Base-by-base conservation (phyloP, 2,797 vertebrate species). In the Phrynocephalus guinanensis region DNA sequence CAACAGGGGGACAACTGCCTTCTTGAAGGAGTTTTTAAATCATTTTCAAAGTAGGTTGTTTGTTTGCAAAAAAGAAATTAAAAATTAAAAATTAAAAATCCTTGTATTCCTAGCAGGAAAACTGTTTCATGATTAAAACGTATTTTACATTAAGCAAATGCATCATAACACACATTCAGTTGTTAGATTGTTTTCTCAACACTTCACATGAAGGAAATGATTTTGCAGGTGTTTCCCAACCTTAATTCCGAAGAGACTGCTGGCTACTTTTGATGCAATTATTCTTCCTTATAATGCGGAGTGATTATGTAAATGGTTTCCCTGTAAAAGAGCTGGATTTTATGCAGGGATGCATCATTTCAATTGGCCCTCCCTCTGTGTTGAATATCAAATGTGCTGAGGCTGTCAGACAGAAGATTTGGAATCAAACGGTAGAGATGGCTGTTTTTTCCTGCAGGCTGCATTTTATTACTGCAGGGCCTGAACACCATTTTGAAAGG, bases 131-230 rank as follows among this genome's bases (percentile, higher is more conserved):
- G 50, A 15, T 26, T 78, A 78, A 50, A 78, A 56, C 52, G 22
- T 28, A 78, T 24, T 52, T 44, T 78, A 50, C 48, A n/a, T 52
- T 78, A 38, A 52, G 50, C 28, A 52, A 78, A n/a, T 13, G 48
- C 6, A 2, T 50, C 56, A 79, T 79, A 15, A 9, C 22, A 68
- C 60, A 73, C 0, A 1, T 52, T 60, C 22, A 18, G 24, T 76
- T 30, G 44, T 81, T 24, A 70, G 18, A n/a, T 22, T 79, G 75
- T 5, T 82, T 84, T 84, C 67, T 78, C 26, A 85, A 75, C 44
- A 79, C 28, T 13, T 1, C n/a, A 20, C 22, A 81, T 48, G 20
- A 72, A 87, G 52, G 77, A 30, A 79, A 9, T 28, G 60, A n/a
- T 79, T 79, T 60, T 79, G 26, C 67, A 63, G 38, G 28, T 56